phyloP scores from a whole-genome alignment of 2,797 vertebrate species.

The Mico argentatus region DNA sequence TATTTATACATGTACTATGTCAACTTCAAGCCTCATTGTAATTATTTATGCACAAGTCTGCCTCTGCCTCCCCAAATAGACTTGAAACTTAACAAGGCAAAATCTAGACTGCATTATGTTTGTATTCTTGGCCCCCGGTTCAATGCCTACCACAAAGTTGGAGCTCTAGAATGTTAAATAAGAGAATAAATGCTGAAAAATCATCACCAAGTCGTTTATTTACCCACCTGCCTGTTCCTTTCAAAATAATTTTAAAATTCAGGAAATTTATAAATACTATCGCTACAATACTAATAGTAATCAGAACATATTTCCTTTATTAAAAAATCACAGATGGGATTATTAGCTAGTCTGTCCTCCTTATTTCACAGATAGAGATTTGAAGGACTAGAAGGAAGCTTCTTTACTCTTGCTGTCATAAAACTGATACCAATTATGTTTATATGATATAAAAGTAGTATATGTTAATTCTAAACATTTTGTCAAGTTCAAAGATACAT shows the following conservation, averaged over 20 bases:
- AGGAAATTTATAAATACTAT: background rate
- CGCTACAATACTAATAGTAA: background rate
- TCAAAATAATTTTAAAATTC: background rate
- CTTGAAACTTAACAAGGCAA: background rate
- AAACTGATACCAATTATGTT: background rate
- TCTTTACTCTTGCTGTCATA: background rate
- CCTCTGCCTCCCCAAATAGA: background rate
- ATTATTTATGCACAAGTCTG: conserved; percentile 43
- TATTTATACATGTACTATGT: background rate
- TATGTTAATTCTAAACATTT: background rate
- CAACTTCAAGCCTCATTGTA: conserved; percentile 12
- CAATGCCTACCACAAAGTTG: background rate
- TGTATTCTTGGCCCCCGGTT: background rate
- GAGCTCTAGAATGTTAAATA: background rate
- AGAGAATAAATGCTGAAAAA: background rate
- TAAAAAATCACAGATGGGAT: background rate
- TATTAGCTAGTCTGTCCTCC: background rate
- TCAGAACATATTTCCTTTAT: background rate
- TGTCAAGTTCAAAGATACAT: background rate
- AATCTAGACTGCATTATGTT: background rate
- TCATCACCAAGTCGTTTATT: background rate
- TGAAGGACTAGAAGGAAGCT: background rate
- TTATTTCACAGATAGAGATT: background rate
- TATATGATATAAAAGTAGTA: background rate
- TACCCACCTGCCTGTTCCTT: background rate